phyloP scores from a whole-genome alignment of 2,113 vertebrate species.

The Pseudorasbora parva region DNA sequence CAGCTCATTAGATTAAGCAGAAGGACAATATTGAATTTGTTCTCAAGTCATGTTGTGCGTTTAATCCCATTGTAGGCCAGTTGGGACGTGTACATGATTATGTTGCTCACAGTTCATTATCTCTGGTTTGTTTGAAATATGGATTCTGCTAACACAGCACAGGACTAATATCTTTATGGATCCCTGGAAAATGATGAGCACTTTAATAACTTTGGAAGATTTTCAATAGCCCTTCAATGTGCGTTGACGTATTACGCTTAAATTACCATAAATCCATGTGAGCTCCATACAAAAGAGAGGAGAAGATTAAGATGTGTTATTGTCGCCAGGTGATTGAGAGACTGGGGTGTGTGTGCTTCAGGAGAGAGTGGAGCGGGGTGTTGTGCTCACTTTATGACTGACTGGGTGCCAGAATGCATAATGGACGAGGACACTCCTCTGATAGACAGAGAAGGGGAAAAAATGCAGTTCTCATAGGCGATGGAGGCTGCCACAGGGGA shows the following conservation, averaged over 20 bases:
- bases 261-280: conserved; percentile 9
- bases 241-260: background rate
- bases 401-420: conserved; percentile 61
- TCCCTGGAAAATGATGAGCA: conserved; percentile 14
- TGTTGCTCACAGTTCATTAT: conserved; percentile 32
- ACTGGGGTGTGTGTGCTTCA: conserved; percentile 9
- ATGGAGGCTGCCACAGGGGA: conserved; percentile 66
- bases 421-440: conserved; percentile 49
- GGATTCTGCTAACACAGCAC: conserved; percentile 18
- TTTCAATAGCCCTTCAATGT: conserved; percentile 9
- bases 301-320: conserved; percentile 7
- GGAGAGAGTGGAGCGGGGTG: conserved; percentile 7
- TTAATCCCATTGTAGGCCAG: conserved; percentile 35
- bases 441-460: conserved; percentile 27
- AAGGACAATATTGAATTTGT: conserved; percentile 35
- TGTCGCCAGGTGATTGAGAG: conserved; percentile 35
- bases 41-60: conserved; percentile 25
- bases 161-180: conserved; percentile 18
- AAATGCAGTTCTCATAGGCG: conserved; percentile 47
- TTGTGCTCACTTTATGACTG: conserved; percentile 39
- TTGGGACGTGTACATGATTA: conserved; percentile 40
- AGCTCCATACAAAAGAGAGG: background rate
- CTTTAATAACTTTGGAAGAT: conserved; percentile 28
- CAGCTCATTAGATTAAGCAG: conserved; percentile 16
- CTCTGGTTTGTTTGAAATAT: conserved; percentile 29